Percentiles rank a stretch among this genome's conserved stretches.
phyloP scores from a whole-genome alignment of 2,113 vertebrate genomes.

The Tetraodon nigroviridis region DNA sequence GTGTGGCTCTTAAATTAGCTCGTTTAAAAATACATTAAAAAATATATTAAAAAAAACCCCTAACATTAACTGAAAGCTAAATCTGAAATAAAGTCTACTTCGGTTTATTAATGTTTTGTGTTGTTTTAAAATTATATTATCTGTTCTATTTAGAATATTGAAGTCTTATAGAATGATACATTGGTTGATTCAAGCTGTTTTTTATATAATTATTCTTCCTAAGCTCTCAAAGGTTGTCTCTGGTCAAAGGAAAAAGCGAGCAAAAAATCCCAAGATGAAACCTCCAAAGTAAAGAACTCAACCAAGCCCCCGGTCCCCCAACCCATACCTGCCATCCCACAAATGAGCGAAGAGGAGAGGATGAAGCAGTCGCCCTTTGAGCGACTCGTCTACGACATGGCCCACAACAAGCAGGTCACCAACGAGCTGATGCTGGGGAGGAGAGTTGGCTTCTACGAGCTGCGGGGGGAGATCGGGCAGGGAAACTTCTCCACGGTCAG shows the following conservation, averaged over 20 bases:
- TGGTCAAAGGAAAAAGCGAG: slow-evolving; percentile 56
- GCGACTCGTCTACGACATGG: slow-evolving; percentile 70
- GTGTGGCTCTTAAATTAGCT: no score
- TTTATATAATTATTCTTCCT: neutral
- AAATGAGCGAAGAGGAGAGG: slow-evolving; percentile 49
- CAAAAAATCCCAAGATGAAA: slow-evolving; percentile 43
- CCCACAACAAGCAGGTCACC: slow-evolving; percentile 61
- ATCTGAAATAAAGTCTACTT: no score
- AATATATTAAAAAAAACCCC: no score
- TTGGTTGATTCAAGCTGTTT: slow-evolving; percentile 8
- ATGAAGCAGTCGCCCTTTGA: slow-evolving; percentile 65
- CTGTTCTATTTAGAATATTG: no score
- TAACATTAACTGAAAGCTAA: no score
- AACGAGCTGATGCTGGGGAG: slow-evolving; percentile 67
- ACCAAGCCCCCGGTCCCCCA: neutral
- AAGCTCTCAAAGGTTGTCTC: slow-evolving; percentile 45
- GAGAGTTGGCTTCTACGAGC: slow-evolving; percentile 75
- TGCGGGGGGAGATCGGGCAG: slow-evolving; percentile 72
- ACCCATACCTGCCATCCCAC: slow-evolving; percentile 13
- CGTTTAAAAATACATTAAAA: no score
- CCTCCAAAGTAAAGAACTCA: slow-evolving; percentile 18
- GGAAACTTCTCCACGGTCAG: slow-evolving; percentile 77
- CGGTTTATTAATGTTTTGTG: no score
- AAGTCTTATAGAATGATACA: no score
- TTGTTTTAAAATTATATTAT: no score